Evolutionary conservation across 2,888 invertebrate genomes (phyloP).

Genomic region (Loripinus fragilis): DNA sequence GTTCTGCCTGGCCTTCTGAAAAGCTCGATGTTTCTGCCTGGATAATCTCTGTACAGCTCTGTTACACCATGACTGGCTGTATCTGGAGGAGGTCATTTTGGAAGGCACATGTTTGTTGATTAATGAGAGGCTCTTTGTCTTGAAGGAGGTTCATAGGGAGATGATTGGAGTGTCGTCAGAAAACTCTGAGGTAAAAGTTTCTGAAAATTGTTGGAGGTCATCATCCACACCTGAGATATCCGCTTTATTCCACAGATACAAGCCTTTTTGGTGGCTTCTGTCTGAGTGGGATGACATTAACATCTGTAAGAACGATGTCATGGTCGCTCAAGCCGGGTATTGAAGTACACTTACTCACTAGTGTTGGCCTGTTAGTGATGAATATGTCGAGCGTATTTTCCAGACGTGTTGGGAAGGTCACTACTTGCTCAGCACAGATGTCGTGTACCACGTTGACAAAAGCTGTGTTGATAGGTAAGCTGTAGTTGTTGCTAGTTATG

Average conservation of each 20-base stretch:
- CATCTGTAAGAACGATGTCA: slow-evolving; percentile 29
- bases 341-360: slow-evolving; percentile 13
- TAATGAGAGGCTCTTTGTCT: not conserved
- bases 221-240: slow-evolving; percentile 22
- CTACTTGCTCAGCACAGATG: slow-evolving; percentile 29
- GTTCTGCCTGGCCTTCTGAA: not conserved
- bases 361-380: slow-evolving; percentile 26
- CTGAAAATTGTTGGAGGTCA: slow-evolving; percentile 16
- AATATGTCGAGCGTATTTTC: slow-evolving; percentile 31
- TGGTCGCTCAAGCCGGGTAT: slow-evolving; percentile 40
- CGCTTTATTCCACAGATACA: slow-evolving; percentile 31
- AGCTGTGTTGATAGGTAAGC: slow-evolving; percentile 24
- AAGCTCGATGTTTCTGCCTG: not conserved
- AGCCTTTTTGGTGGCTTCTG: slow-evolving; percentile 23
- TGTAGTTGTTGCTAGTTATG: slow-evolving; percentile 19
- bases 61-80: not conserved
- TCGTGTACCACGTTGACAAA: slow-evolving; percentile 31
- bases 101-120: slow-evolving; percentile 26
- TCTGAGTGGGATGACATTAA: slow-evolving; percentile 20
- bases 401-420: slow-evolving; percentile 10
- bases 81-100: slow-evolving; percentile 19
- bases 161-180: slow-evolving; percentile 8
- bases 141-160: slow-evolving; percentile 1
- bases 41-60: not conserved
- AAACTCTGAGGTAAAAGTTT: not conserved